Evolutionary conservation across 2,113 vertebrate species (phyloP), one percentile per base, ranked within the genome.

Genomic region (Malaclemys terrapin): DNA sequence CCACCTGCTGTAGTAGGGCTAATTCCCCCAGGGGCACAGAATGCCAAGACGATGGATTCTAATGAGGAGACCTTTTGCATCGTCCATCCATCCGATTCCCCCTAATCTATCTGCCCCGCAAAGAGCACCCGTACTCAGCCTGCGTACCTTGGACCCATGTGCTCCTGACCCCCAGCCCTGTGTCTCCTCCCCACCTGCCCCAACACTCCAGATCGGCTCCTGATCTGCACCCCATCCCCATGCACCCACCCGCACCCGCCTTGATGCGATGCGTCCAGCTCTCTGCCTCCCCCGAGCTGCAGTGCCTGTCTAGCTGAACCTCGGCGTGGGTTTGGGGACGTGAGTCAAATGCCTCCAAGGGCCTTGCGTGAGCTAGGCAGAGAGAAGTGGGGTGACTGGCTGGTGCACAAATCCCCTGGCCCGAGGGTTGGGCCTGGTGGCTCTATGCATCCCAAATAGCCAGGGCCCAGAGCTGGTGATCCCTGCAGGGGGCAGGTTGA

Each of bases 1-100:
- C 22, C 7, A 85, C 88, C 57, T 47, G 35, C 53, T 52, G n/a
- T 65, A 53, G 0, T 0, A 69, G 1, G 29, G 72, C 3, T 0
- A 12, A 85, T 35, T 1, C 0, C 72, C 78, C 79, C 93, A 62
- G 93, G 0, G 0, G 1, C 2, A 22, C 53, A 54, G 57, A 65
- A 65, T n/a, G 17, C 16, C 16, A n/a, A 69, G 16, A 17, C 8
- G 17, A 7, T 8, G 16, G 62, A 69, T 69, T 69, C 31, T 19
- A n/a, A 69, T 35, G 35, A 69, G 62, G 16, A 65, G 31, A 31
- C 62, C 35, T n/a, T 35, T n/a, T n/a, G 35, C 35, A 19, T n/a
- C 16, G 29, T 52, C 72, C 47, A 20, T 79, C 45, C 8, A 50
- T 9, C 22, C 6, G 49, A 22, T 42, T 42, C 31, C 47, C 24